Base-by-base conservation (phyloP, 2,113 vertebrate species). In the Microtus richardsoni region DNA sequence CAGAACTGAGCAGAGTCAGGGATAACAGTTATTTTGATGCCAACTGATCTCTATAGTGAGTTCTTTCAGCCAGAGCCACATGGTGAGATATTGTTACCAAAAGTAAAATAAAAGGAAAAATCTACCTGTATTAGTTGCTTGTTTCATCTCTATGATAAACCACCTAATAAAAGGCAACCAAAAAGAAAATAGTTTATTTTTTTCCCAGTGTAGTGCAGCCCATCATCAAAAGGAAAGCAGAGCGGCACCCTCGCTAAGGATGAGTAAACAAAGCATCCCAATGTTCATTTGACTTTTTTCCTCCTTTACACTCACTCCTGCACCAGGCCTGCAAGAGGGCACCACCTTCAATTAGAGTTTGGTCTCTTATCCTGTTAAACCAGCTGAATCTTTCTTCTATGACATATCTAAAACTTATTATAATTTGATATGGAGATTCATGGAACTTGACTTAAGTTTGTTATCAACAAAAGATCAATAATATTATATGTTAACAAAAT, bases 211-310 rank as follows among this genome's bases (percentile, higher is more conserved):
- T 11, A 33, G 33, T 47, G 3, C 30, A 68, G 30, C 5, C 41
- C 30, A 49, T 49, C 30, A 22, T n/a, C 10, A 28, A 68, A 36
- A 7, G 19, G 5, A 68, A 68, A 68, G 4, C 30, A 85, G 1
- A 41, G 5, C 7, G 5, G 5, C 19, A 21, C 21, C 47, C 10
- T 9, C 12, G 16, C 0, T 85, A 60, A 11, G 16, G 0, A 7
- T 64, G 24, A 64, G 39, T 30, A 30, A 33, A 9, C 4, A 64
- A 39, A 44, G 30, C 3, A 11, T 13, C 2, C 5, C 9, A 47
- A 6, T 14, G 44, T 12, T 68, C 39, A 86, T 36, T 12, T 36
- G 30, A 47, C 4, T 36, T 39, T 84, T 44, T 22, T 70, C 17
- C 4, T 54, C 3, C 36, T 28, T 87, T 88, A 28, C 5, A 54